Conservation (phyloP, 2,797 vertebrate genomes). For the Urosaurus nigricauda region DNA sequence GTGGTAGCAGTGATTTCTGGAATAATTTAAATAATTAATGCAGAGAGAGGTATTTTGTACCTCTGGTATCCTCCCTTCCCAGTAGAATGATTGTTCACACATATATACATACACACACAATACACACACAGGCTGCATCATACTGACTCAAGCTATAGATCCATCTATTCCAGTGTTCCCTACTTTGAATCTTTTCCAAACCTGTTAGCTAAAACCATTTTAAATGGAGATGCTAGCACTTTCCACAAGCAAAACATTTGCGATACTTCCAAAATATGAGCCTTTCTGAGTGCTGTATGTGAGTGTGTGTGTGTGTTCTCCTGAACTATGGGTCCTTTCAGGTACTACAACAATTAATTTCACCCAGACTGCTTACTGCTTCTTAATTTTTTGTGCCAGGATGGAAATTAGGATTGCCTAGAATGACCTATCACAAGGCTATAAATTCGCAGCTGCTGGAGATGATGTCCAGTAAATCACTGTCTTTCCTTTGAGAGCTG, state of each 20-base stretch:
- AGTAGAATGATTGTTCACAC: background rate
- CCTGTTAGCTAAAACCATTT: background rate
- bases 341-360: conserved; percentile 49
- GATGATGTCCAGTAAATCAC: conserved; percentile 68
- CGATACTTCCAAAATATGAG: background rate
- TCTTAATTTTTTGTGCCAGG: conserved; percentile 54
- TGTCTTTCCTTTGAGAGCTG: conserved; percentile 68
- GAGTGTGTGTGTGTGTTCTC: background rate
- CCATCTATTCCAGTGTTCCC: background rate
- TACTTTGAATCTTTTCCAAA: background rate
- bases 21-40: too few relatives aligned
- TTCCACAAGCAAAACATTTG: background rate
- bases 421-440: conserved; percentile 19
- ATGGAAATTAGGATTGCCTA: conserved; percentile 58
- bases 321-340: background rate
- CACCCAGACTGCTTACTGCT: conserved; percentile 48
- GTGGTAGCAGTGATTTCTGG: background rate
- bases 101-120: background rate
- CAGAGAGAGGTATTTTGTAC: background rate
- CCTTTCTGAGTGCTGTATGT: background rate
- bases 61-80: background rate
- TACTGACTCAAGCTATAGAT: background rate
- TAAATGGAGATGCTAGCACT: conserved; percentile 1
- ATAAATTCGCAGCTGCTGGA: conserved; percentile 69
- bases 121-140: too few relatives aligned